These are phyloP conservation scores for Agriotes lineatus DNA, from an alignment of 2,888 invertebrate species.

Conservation along the genomic window DNA sequence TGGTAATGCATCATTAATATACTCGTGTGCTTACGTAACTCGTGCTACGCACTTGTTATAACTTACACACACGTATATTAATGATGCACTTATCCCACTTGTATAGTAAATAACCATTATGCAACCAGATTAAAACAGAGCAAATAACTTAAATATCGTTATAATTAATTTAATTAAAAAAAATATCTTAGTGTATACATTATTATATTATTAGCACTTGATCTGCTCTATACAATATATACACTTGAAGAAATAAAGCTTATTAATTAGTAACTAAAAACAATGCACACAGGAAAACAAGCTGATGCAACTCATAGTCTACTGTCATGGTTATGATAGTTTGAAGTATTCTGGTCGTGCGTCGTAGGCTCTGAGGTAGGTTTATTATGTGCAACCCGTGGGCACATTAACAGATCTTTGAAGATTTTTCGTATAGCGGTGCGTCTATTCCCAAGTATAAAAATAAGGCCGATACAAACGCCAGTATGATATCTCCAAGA, in stretches of 20 bases:
- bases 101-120: too few species aligned
- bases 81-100: too few species aligned
- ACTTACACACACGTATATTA: too few species aligned
- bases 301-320: slow-evolving; percentile 19
- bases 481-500: slow-evolving; percentile 67
- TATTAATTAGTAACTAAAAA: background rate
- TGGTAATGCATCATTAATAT: too few species aligned
- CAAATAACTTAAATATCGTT: background rate
- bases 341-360: background rate
- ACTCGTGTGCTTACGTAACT: too few species aligned
- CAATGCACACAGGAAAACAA: background rate
- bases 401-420: slow-evolving; percentile 53
- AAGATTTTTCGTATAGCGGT: slow-evolving; percentile 69
- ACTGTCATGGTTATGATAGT: slow-evolving; percentile 15
- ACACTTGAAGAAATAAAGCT: background rate
- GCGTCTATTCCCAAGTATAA: slow-evolving; percentile 71
- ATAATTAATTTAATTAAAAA: too few species aligned
- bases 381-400: slow-evolving; percentile 10
- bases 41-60: too few species aligned
- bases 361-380: slow-evolving; percentile 8
- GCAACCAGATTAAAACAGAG: background rate
- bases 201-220: background rate
- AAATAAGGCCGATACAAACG: slow-evolving; percentile 66
- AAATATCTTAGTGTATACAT: background rate
- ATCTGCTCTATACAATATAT: background rate